Evolutionary conservation across 2,888 invertebrate species (phyloP), one percentile per base, ranked within the genome.

Genomic region (Mimas tiliae): DNA sequence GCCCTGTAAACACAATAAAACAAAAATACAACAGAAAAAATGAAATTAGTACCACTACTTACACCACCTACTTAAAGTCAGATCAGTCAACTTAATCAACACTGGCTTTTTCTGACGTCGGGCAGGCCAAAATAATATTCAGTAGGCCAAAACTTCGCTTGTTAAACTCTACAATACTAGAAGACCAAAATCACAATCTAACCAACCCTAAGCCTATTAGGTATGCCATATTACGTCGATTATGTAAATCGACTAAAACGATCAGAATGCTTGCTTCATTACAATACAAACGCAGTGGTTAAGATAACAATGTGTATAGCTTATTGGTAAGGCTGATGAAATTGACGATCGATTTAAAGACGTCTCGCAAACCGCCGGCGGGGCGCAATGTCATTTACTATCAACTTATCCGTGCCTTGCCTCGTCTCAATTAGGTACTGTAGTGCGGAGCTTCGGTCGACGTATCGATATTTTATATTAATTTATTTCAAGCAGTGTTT

Each of bases 401-500:
- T 80, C 78, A 81, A 75, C 80, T 82, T 80, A 75, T 78, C 68
- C 67, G 69, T 69, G 70, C 68, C 77, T 75, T 69, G 70, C 68
- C 77, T 75, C 73, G 78, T 82, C 83, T 84, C 82, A 83, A 86
- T 86, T 86, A 83, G 72, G 73, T 74, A 74, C 63, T 45, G 33
- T 83, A 87, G 86, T 66, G 87, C 66, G 76, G 84, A 53, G 69
- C 1, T 8, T 0, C n/a, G 68, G 67, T 78, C 79, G 77, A 75
- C 75, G 45, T 45, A 14, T 45, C 45, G 45, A 45, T 38, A 38
- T 6, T 38, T 6, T 9, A 6, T 38, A 11, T 9, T 51, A 21
- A 9, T 9, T 38, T 38, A 1, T 38, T 38, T 38, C 7, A 9
- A 38, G 7, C 8, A 9, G 38, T 38, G 0, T 1, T 38, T 38